Conservation (phyloP, 2,797 vertebrate species). For the Masticophis lateralis region DNA sequence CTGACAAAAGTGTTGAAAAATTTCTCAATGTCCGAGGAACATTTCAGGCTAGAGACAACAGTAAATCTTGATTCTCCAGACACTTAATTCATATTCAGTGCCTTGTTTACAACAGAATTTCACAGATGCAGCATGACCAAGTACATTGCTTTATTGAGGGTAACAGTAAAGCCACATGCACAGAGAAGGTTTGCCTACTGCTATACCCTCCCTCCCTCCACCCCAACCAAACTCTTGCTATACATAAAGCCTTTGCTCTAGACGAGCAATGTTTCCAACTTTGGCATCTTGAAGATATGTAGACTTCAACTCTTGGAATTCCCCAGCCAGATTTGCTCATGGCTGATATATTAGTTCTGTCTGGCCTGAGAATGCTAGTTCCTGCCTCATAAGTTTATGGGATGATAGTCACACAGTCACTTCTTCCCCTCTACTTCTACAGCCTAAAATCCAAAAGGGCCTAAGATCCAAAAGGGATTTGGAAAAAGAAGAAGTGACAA, state of each 20-base stretch:
- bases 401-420: background rate
- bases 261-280: background rate
- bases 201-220: background rate
- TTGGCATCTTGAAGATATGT: background rate
- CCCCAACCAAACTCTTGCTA: background rate
- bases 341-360: background rate
- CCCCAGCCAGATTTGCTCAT: background rate
- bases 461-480: background rate
- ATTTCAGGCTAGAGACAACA: background rate
- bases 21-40: background rate
- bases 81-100: background rate
- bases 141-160: background rate
- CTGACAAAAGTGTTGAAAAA: background rate
- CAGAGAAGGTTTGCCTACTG: background rate
- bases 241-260: background rate
- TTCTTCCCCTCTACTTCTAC: background rate
- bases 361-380: background rate
- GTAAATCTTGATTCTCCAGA: background rate
- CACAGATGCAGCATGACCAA: background rate
- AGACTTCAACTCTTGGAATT: background rate
- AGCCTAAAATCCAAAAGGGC: background rate
- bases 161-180: background rate
- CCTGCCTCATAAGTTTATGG: background rate
- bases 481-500: background rate
- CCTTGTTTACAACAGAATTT: background rate